Evolutionary conservation across 2,888 invertebrate species (phyloP), one percentile per base, ranked within the genome.

Genomic region (Pseudococcus longispinus): DNA sequence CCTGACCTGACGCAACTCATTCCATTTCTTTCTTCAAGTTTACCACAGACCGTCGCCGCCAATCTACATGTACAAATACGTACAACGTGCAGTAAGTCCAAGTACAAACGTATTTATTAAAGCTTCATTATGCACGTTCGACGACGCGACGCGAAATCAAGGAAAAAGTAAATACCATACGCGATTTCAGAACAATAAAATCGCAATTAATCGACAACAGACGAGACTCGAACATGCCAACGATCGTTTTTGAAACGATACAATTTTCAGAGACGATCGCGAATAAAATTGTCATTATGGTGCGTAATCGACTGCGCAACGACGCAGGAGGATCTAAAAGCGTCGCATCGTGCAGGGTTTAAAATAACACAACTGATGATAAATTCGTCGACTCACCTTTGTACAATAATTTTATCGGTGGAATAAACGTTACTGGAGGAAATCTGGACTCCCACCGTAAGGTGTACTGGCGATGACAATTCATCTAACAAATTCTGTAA

Each of bases 381-480:
- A 26, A 65, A 65, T 65, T 23, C 26, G 8, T 65, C 5, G 51
- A 77, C 85, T 85, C 46, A 85, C 85, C 85, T 85, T 44, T 74
- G 46, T 74, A 77, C 46, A 77, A 46, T 46, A 85, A 77, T 77
- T 85, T 85, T 74, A 85, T 42, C 2, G 85, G 85, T 74, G 77
- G 77, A 85, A 74, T 77, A 77, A 51, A 44, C 46, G 85, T 70
- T 74, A 85, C 15, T 74, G 85, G 85, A 85, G 85, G 77, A 74
- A 46, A 85, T 85, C 85, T 85, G 85, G 77, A 85, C 85, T 85
- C 85, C 85, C 85, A 85, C 85, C 85, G 85, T 46, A 26, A 85
- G 85, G 85, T 85, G 85, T 74, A 46, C 46, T 74, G 74, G 51
- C 77, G 44, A 85, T 85, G 77, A 85, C 85, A 85, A 85, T 77